Evolutionary conservation across 2,797 vertebrate species (phyloP), one percentile per base, ranked within the genome.

Genomic region (Gambusia yucatana): DNA sequence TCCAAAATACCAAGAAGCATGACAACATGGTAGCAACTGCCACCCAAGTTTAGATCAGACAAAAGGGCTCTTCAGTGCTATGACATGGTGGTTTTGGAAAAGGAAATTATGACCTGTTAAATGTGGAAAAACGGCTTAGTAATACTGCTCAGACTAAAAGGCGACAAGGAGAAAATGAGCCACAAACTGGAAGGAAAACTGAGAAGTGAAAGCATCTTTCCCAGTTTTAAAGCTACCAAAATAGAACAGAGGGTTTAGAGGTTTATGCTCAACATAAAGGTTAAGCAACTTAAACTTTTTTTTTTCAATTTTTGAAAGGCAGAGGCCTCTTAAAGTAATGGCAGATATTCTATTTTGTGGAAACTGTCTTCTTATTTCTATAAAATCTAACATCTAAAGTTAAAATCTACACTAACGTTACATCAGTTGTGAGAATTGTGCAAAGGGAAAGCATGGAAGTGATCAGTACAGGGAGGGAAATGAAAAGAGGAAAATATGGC

Each of bases 1-100:
- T 92, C 87, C 86, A 89, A 94, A 91, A 93, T 93, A 88, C 94
- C 87, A 93, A 92, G 86, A 85, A 89, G 86, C 92, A 90, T 86
- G 87, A 92, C 89, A 89, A 90, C 90, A 85, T 88, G 86, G 82
- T 84, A 94, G 92, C 78, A 83, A 88, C 88, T 83, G 87, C 94
- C 92, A 92, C 94, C 93, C 93, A 94, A 89, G 90, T 92, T 90
- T 79, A 78, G 80, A 77, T 77, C 73, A 17, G 78, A 93, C 92
- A 93, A 93, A 93, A 89, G 88, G 41, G 76, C 78, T 87, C 86
- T 87, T 93, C 84, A 93, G 83, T 88, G 83, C 86, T 89, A 79
- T 77, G 72, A 89, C 84, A 88, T 59, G 82, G 78, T 57, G 90
- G 86, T 89, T 85, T 81, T 47, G 87, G 84, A 89, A 90, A 70